Conservation (phyloP, 2,113 vertebrate species). For the Elephas maximus region DNA sequence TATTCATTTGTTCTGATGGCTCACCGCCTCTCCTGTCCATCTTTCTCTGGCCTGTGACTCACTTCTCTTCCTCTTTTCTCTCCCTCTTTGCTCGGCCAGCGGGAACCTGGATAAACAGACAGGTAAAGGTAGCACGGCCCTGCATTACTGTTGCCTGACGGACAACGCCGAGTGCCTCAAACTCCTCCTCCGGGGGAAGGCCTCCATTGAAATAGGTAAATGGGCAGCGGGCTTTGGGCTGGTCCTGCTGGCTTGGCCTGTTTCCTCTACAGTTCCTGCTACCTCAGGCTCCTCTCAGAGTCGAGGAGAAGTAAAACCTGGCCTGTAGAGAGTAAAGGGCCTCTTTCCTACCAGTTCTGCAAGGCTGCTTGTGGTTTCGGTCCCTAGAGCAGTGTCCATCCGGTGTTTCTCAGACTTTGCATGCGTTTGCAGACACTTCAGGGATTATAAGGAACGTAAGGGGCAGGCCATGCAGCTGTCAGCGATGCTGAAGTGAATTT, state of each 20-base stretch:
- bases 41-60: neutral
- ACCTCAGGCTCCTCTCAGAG: neutral
- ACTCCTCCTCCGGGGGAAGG: constrained; percentile 96
- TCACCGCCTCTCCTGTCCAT: accelerated
- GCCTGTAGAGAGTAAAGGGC: neutral
- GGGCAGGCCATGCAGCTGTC: neutral
- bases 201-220: constrained; percentile 95
- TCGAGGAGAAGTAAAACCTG: neutral
- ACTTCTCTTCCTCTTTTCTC: neutral
- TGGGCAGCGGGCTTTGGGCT: neutral
- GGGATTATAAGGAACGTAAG: neutral
- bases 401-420: accelerated
- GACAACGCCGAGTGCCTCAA: constrained; percentile 98
- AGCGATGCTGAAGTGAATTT: too few relatives aligned
- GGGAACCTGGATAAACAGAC: constrained; percentile 96
- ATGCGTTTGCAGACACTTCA: accelerated
- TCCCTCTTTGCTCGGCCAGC: constrained; percentile 80
- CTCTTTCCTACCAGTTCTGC: accelerated
- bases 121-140: constrained; percentile 93
- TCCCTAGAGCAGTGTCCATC: accelerated
- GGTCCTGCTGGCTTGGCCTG: neutral
- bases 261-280: neutral
- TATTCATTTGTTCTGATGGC: accelerated
- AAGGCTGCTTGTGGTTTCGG: neutral
- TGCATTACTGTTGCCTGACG: constrained; percentile 98